Evolutionary conservation across 1,140 invertebrate species (phyloP).

Genomic region (Drosophila lowei): DNA sequence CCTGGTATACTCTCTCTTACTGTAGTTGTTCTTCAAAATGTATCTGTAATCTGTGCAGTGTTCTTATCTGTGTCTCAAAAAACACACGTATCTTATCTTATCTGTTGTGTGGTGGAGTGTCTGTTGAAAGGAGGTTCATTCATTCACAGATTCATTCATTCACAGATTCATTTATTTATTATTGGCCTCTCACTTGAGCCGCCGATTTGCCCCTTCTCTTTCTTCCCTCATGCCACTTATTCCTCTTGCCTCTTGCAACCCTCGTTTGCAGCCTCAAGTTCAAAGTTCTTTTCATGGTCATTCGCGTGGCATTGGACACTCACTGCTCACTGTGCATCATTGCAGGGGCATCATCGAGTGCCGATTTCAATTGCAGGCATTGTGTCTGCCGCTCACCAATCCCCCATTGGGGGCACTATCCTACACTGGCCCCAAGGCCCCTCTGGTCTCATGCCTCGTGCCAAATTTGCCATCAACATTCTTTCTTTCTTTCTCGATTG

Average conservation of each 20-base stretch:
- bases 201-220: too few species aligned
- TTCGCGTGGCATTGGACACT: constrained; percentile 28
- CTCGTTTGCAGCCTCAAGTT: constrained; percentile 22
- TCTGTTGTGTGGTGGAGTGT: too few species aligned
- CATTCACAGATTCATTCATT: too few species aligned
- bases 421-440: constrained; percentile 9
- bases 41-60: too few species aligned
- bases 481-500: constrained; percentile 39
- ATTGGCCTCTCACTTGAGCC: too few species aligned
- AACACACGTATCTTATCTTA: too few species aligned
- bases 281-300: constrained; percentile 50
- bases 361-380: constrained; percentile 65
- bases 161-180: too few species aligned
- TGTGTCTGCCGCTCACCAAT: constrained; percentile 21
- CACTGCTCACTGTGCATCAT: constrained; percentile 24
- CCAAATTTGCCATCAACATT: constrained; percentile 55
- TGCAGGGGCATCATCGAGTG: constrained; percentile 50
- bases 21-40: too few species aligned
- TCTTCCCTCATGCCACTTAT: neutral
- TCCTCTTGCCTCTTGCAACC: constrained; percentile 12
- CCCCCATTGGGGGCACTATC: neutral
- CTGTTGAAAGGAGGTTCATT: too few species aligned
- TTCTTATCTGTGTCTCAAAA: too few species aligned
- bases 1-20: too few species aligned
- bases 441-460: constrained; percentile 11